Conservation (phyloP, 2,797 vertebrate genomes). For the Okamejei kenojei region DNA sequence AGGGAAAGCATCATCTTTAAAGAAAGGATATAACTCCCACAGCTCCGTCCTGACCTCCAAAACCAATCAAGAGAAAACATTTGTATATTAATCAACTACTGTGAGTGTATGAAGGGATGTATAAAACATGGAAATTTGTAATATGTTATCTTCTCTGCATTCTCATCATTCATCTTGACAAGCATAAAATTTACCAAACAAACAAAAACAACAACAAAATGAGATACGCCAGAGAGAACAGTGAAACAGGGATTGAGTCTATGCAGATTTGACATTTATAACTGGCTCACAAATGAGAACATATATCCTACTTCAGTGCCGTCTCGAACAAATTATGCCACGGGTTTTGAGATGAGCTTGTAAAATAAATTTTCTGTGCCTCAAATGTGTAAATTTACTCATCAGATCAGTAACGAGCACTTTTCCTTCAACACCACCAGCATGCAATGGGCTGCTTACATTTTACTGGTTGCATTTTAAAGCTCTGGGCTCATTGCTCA, state of each 20-base stretch:
- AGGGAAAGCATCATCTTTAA: neutral
- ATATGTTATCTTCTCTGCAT: neutral
- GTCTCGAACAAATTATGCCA: slow-evolving; percentile 1
- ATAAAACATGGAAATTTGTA: slow-evolving; percentile 18
- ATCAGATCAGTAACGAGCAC: neutral
- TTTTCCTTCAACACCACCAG: neutral
- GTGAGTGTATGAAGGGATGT: neutral
- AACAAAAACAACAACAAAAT: slow-evolving; percentile 26
- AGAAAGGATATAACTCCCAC: neutral
- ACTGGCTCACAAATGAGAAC: slow-evolving; percentile 14
- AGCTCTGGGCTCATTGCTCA: neutral
- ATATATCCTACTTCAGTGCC: neutral
- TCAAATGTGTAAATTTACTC: neutral
- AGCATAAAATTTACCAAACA: slow-evolving; percentile 9
- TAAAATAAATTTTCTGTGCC: neutral
- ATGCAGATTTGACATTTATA: neutral
- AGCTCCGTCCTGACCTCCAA: neutral
- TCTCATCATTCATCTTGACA: slow-evolving; percentile 18
- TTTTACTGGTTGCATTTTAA: neutral
- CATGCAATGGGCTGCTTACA: neutral
- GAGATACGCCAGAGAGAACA: slow-evolving; percentile 11
- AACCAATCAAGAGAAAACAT: neutral
- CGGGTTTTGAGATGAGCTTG: neutral
- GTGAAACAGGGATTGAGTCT: slow-evolving; percentile 4
- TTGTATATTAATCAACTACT: slow-evolving; percentile 5